These are phyloP conservation scores for Condylostylus longicornis DNA, from an alignment of 1,140 invertebrate genomes.

Conservation along the genomic window DNA sequence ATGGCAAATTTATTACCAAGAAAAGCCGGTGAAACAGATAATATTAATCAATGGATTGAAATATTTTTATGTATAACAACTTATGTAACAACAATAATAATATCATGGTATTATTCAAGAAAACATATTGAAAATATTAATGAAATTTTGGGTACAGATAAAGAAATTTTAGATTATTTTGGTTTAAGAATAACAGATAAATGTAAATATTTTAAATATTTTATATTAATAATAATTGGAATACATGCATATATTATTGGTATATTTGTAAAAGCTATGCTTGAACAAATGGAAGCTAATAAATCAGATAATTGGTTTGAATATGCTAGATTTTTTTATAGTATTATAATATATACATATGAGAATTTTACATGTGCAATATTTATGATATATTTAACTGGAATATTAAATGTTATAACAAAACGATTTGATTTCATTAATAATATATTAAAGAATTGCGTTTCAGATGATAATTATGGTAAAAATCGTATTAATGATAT, in stretches of 20 bases:
- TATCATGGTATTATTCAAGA: slow-evolving; percentile 21
- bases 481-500: slow-evolving; percentile 24
- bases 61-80: slow-evolving; percentile 22
- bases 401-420: slow-evolving; percentile 19
- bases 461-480: no score
- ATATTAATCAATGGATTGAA: slow-evolving; percentile 29
- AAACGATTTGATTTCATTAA: slow-evolving; percentile 23
- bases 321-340: no score
- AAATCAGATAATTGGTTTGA: no score
- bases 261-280: no score
- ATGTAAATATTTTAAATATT: slow-evolving; percentile 21
- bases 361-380: slow-evolving; percentile 22
- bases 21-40: slow-evolving; percentile 28
- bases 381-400: slow-evolving; percentile 23
- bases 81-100: slow-evolving; percentile 17
- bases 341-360: no score
- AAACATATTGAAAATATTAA: slow-evolving; percentile 22
- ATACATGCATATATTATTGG: slow-evolving; percentile 22
- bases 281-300: no score
- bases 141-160: slow-evolving; percentile 23
- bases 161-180: slow-evolving; percentile 18
- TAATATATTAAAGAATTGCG: slow-evolving; percentile 17
- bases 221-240: slow-evolving; percentile 17
- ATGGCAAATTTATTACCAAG: no score
- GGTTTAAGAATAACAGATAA: slow-evolving; percentile 14